phyloP scores from a whole-genome alignment of 2,797 vertebrate species.

The Phoeniculus purpureus region DNA sequence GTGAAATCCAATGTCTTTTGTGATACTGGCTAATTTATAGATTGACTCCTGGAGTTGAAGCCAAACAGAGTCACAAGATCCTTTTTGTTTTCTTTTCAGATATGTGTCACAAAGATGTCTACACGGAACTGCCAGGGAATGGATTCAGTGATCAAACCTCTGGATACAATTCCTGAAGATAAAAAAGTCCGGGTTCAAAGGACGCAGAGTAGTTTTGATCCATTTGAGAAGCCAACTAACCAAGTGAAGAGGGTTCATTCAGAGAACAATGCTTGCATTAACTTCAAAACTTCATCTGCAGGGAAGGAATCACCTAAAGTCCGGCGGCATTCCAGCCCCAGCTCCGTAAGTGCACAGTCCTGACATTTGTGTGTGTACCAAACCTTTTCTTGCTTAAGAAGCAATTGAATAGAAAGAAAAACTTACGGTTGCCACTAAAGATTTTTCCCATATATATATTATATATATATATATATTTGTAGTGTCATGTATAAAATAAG shows the following conservation, averaged over 20 bases:
- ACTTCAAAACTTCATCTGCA: conserved; percentile 86
- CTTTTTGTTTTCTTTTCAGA: conserved; percentile 78
- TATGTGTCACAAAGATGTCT: conserved; percentile 99
- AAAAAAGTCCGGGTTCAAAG: conserved; percentile 95
- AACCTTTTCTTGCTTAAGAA: background rate
- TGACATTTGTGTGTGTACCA: fast-evolving
- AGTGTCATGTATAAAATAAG: background rate
- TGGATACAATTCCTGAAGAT: conserved; percentile 97
- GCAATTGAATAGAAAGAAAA: background rate
- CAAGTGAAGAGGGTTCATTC: conserved; percentile 98
- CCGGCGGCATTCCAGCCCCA: conserved; percentile 92
- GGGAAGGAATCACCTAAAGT: conserved; percentile 92
- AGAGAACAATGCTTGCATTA: conserved; percentile 97
- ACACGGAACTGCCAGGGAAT: conserved; percentile 96
- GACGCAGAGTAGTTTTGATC: conserved; percentile 94
- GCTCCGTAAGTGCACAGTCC: conserved; percentile 87
- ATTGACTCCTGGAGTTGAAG: background rate
- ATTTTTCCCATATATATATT: background rate
- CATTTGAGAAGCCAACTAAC: conserved; percentile 91
- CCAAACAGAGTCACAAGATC: background rate
- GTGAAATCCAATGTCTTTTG: background rate
- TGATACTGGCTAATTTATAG: background rate
- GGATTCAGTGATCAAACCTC: conserved; percentile 94
- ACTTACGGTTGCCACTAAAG: background rate
- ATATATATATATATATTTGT: background rate